phyloP scores from a whole-genome alignment of 2,113 vertebrate species.

The Vicugna pacos region DNA sequence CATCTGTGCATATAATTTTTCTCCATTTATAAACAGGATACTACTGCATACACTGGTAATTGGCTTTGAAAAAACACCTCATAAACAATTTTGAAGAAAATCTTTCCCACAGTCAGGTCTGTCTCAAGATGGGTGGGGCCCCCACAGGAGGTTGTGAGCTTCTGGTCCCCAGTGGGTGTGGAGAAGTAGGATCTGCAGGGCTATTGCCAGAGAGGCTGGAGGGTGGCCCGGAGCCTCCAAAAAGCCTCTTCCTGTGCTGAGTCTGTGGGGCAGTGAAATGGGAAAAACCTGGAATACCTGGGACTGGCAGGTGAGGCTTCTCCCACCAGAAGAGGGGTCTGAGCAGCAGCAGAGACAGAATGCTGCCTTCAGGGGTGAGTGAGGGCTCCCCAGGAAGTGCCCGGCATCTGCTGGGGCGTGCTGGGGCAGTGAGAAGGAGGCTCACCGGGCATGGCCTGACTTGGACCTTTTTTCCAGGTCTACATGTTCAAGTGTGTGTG shows the following conservation, averaged over 20 bases:
- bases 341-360: neutral
- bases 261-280: too few species aligned
- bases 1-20: neutral
- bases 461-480: constrained; percentile 75
- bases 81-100: neutral
- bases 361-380: neutral
- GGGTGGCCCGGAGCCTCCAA: neutral
- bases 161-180: accelerated
- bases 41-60: too few species aligned
- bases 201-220: neutral
- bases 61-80: neutral
- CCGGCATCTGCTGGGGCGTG: neutral
- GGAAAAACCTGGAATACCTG: too few species aligned
- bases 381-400: neutral
- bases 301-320: neutral
- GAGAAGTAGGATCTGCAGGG: neutral
- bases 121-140: neutral
- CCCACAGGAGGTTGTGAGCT: neutral
- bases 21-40: neutral
- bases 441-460: neutral
- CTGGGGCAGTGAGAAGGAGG: neutral
- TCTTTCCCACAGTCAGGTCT: neutral
- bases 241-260: neutral
- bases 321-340: neutral
- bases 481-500: constrained; percentile 88